Evolutionary conservation across 2,113 vertebrate species (phyloP), one percentile per base, ranked within the genome.

Genomic region (Microtus montanus): DNA sequence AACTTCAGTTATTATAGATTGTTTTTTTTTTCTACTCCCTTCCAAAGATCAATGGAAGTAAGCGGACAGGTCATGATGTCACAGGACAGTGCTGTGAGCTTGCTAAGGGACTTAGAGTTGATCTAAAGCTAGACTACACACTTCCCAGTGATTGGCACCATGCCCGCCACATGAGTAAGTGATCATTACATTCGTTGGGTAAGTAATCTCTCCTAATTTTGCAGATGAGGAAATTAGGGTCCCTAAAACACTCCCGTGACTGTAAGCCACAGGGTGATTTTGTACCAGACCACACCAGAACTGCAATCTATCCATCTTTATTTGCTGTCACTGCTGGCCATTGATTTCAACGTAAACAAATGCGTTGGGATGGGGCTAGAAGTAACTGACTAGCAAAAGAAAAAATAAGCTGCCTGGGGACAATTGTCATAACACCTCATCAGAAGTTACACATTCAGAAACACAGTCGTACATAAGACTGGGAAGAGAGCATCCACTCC

Each of bases 31-130:
- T 41, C 75, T 88, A 38, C 54, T 84, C 1, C 61, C 35, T 47
- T 78, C 93, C 47, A 88, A 97, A 87, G 52, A 74, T 35, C 90
- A 63, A 17, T 85, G 20, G 10, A 96, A 82, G 30, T 54, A 66
- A 73, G 20, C 82, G 22, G 47, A 84, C 41, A 12, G 47, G 20
- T 49, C 73, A 54, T 85, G 41, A 47, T 70, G 84, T 5, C 54
- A 54, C 15, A 0, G 54, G 15, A 30, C 4, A 73, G 38, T 0
- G n/a, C 30, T 64, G 47, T 61, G 54, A 87, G 73, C 26, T 61
- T 35, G 52, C 5, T 10, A 87, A 89, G 38, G 15, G 44, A 15
- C 73, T 63, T 58, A 3, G 61, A 44, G 10, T 68, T 47, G 22
- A 79, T 38, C 44, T 87, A 77, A 75, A 66, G 33, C 58, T 54